Percentiles rank a stretch among this genome's conserved stretches.
Conservation (phyloP, 2,888 invertebrate genomes). For the Oscheius sp. region DNA sequence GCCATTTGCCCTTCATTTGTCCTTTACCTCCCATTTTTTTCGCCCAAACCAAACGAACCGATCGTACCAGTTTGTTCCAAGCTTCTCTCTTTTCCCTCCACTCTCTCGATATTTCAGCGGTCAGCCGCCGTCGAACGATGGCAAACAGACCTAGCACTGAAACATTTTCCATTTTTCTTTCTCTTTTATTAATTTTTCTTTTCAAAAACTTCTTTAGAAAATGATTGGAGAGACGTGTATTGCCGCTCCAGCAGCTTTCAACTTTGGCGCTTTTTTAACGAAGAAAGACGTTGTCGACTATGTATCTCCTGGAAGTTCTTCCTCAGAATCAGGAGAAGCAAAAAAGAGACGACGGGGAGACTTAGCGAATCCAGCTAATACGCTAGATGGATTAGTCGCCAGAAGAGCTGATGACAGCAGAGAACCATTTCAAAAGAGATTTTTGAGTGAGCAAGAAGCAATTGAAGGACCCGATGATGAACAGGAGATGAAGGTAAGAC, state of each 20-base stretch:
- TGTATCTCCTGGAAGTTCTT: neutral
- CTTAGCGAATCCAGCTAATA: conserved; percentile 66
- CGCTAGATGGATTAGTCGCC: conserved; percentile 67
- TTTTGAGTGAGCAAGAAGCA: conserved; percentile 68
- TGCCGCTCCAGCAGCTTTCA: conserved; percentile 9
- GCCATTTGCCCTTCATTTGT: neutral
- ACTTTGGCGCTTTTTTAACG: conserved; percentile 10
- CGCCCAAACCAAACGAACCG: neutral
- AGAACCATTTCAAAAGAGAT: conserved; percentile 60
- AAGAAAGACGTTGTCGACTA: neutral
- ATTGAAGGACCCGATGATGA: conserved; percentile 70
- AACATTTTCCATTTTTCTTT: neutral
- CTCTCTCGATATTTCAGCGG: neutral
- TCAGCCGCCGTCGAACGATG: conserved; percentile 10
- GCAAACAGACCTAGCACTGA: conserved; percentile 23
- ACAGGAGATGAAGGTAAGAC: conserved; percentile 59
- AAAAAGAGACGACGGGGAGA: conserved; percentile 46
- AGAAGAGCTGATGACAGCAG: conserved; percentile 60
- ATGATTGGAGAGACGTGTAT: conserved; percentile 20
- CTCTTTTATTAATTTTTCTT: neutral
- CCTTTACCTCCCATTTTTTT: neutral
- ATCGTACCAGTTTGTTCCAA: conserved; percentile 24
- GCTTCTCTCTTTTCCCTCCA: neutral
- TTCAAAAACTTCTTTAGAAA: conserved; percentile 1
- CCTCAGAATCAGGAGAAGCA: neutral